Evolutionary conservation across 2,113 vertebrate genomes (phyloP), one percentile per base, ranked within the genome.

Genomic region (Osmerus eperlanus): DNA sequence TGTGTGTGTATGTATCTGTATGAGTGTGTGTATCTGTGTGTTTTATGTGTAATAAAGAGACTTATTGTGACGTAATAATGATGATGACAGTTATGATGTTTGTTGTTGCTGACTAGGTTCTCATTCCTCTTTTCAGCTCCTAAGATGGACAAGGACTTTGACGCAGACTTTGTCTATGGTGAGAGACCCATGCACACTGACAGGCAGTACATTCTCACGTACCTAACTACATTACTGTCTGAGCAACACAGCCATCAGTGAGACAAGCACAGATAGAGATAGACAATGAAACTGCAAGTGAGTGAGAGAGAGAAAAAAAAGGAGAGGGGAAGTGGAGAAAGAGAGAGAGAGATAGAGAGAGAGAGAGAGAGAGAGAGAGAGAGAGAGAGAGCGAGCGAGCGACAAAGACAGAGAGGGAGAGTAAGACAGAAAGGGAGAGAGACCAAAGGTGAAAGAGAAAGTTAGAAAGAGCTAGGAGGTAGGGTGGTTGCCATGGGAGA

Each of bases 141-240:
- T 32, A 61, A 47, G 41, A 47, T 47, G 41, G 41, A 64, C 15
- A 32, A 81, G 11, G 77, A 92, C 67, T 41, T 0, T 8, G 92
- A 93, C 73, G 87, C 90, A 63, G 89, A 91, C 75, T 93, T 93
- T 81, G 74, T 82, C 15, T 93, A 93, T 7, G 92, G 92, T 93
- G 68, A 86, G 90, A 77, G 2, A 2, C 51, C 19, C 9, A 62
- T 62, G 28, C n/a, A 56, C 18, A 18, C 4, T 55, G 14, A 32
- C 32, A 36, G 32, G 3, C 32, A 36, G 32, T 3, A 5, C n/a
- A 18, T 56, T 15, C 53, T 54, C 13, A 54, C 9, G 2, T 63
- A 32, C 14, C 29, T 23, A 28, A 29, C 19, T 19, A 16, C 28
- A 29, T 3, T 1, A 19, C 15, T 18, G n/a, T 63, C 15, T 36